Conservation (phyloP, 2,888 invertebrate species). For the Plebejus anna region DNA sequence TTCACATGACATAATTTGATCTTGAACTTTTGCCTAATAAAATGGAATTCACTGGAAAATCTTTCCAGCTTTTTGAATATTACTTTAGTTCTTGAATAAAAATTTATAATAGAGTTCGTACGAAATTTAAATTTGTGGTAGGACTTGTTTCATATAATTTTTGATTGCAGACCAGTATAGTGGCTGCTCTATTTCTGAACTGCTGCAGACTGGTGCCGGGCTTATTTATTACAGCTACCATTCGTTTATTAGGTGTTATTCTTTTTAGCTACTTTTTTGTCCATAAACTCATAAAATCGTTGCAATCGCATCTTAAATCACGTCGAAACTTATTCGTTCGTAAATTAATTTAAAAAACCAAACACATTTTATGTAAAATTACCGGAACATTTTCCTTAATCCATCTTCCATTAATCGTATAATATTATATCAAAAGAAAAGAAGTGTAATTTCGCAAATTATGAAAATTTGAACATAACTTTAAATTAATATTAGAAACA, state of each 20-base stretch:
- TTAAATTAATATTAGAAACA: slow-evolving; percentile 44
- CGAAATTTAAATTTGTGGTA: background rate
- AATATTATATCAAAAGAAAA: slow-evolving; percentile 31
- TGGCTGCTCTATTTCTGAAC: too few relatives aligned
- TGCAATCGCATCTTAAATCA: background rate
- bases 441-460: slow-evolving; percentile 39
- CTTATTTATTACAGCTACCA: too few relatives aligned
- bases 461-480: slow-evolving; percentile 39
- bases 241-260: too few relatives aligned
- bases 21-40: slow-evolving; percentile 28
- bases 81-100: slow-evolving; percentile 8
- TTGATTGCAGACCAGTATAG: background rate
- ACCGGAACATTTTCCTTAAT: slow-evolving; percentile 27
- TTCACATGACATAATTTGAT: slow-evolving; percentile 31
- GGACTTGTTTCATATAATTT: background rate
- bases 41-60: slow-evolving; percentile 25
- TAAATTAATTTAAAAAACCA: background rate
- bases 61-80: slow-evolving; percentile 20
- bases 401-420: slow-evolving; percentile 31
- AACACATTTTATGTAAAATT: slow-evolving; percentile 7
- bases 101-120: background rate
- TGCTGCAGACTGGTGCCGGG: too few relatives aligned
- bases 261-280: background rate
- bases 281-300: background rate
- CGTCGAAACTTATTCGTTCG: background rate